Evolutionary conservation across 2,888 invertebrate species (phyloP).

Genomic region (Hermaeophaga mercurialis): DNA sequence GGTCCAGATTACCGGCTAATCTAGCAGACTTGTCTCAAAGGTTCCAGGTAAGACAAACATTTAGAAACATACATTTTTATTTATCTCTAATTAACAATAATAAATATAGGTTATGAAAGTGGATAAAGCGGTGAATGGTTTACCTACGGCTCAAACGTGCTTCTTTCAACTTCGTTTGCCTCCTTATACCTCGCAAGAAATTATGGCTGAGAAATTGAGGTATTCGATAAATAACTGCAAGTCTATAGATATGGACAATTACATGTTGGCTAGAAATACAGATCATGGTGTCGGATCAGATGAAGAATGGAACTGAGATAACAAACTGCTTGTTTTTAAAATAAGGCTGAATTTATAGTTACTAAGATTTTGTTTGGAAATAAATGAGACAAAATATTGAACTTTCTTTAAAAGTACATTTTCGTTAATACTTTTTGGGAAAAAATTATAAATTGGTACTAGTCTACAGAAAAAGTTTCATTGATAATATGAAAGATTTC

Average conservation of each 20-base stretch:
- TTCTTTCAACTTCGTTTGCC: slow-evolving; percentile 69
- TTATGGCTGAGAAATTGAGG: slow-evolving; percentile 66
- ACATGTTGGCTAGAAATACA: slow-evolving; percentile 68
- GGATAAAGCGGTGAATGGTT: slow-evolving; percentile 62
- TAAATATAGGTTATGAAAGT: slow-evolving; percentile 61
- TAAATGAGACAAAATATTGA: not conserved
- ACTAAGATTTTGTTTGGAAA: not conserved
- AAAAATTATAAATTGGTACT: too few species aligned
- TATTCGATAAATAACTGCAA: slow-evolving; percentile 71
- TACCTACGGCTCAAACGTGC: slow-evolving; percentile 69
- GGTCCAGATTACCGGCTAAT: slow-evolving; percentile 68
- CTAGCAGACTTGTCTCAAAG: slow-evolving; percentile 68
- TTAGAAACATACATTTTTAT: slow-evolving; percentile 21
- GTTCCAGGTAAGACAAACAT: slow-evolving; percentile 67
- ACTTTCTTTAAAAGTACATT: not conserved
- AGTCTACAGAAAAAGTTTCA: too few species aligned
- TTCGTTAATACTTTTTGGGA: not conserved
- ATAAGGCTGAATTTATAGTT: slow-evolving; percentile 23
- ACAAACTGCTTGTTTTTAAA: not conserved
- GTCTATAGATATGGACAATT: slow-evolving; percentile 72
- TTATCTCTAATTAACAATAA: not conserved
- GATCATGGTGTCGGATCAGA: slow-evolving; percentile 59
- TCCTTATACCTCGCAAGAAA: slow-evolving; percentile 64
- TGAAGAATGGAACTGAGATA: slow-evolving; percentile 54
- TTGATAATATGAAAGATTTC: too few species aligned